These are phyloP conservation scores for Stenurella melanura DNA, from an alignment of 2,888 invertebrate species.

Conservation along the genomic window DNA sequence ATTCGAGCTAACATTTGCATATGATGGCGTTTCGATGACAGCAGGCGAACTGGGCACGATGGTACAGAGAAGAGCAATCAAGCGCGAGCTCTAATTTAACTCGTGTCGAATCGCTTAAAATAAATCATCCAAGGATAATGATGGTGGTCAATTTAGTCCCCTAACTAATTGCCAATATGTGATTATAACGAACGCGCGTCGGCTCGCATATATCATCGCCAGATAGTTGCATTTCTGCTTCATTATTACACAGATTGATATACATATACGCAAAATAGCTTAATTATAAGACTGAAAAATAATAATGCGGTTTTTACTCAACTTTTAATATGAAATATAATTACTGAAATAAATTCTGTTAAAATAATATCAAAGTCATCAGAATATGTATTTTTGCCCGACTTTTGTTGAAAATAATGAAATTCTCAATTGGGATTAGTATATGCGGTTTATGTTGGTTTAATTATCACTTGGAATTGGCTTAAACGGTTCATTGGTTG, in stretches of 20 bases:
- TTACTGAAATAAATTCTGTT: background rate
- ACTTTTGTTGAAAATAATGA: too few species aligned
- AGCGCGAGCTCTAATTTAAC: constrained; percentile 68
- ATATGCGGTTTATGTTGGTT: too few species aligned
- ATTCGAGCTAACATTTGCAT: constrained; percentile 41
- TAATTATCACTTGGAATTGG: too few species aligned
- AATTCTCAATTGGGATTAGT: too few species aligned
- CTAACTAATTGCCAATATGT: constrained; percentile 74
- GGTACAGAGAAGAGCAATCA: constrained; percentile 49
- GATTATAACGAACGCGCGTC: constrained; percentile 72
- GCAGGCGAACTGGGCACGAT: constrained; percentile 4
- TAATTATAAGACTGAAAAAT: constrained; percentile 38
- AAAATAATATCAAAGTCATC: too few species aligned
- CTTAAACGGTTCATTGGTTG: too few species aligned
- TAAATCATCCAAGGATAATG: constrained; percentile 74
- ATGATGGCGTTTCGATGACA: constrained; percentile 41
- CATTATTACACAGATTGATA: constrained; percentile 52
- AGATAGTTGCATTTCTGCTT: constrained; percentile 46
- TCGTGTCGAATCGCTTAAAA: constrained; percentile 72
- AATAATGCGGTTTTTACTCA: constrained; percentile 2
- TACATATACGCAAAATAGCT: constrained; percentile 49
- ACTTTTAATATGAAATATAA: background rate
- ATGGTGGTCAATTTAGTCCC: constrained; percentile 73
- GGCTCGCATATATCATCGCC: constrained; percentile 69
- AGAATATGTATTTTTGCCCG: too few species aligned